A percentile compares a stretch with the other conserved stretches of the same genome.
These are phyloP conservation scores for Pangasius sanitwongsei DNA, from an alignment of 2,797 vertebrate species.

Conservation along the genomic window DNA sequence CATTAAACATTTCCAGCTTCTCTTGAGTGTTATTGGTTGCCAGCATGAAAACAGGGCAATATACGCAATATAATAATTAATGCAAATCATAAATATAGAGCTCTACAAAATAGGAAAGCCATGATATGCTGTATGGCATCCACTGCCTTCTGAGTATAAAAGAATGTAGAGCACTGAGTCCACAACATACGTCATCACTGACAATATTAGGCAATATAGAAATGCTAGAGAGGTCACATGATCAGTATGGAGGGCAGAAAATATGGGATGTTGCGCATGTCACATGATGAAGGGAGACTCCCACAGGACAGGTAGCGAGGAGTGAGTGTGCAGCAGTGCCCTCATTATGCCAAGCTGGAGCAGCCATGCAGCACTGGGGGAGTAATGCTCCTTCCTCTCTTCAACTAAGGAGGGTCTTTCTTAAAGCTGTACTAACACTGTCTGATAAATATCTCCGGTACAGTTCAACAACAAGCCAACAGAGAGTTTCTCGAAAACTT, in stretches of 20 bases:
- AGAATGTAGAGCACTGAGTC: constrained; percentile 38
- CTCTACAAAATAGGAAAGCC: constrained; percentile 2
- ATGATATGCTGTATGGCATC: background rate
- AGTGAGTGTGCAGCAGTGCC: constrained; percentile 40
- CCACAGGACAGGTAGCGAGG: constrained; percentile 54
- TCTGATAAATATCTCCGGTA: constrained; percentile 4
- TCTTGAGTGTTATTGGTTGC: background rate
- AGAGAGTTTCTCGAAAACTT: constrained; percentile 1
- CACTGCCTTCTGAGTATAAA: constrained; percentile 1
- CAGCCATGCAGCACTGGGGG: constrained; percentile 44
- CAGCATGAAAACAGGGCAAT: background rate
- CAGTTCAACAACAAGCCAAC: background rate
- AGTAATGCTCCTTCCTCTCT: constrained; percentile 46
- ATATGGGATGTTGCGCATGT: constrained; percentile 24
- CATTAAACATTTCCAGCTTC: background rate
- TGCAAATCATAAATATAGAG: background rate
- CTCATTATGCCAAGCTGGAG: constrained; percentile 45
- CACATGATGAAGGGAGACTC: constrained; percentile 46
- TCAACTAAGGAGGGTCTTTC: constrained; percentile 34
- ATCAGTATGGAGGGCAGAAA: constrained; percentile 42
- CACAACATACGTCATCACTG: constrained; percentile 26
- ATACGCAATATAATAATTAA: background rate
- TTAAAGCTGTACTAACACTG: constrained; percentile 47
- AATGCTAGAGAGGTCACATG: constrained; percentile 20
- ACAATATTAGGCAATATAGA: constrained; percentile 43